Base-by-base conservation (phyloP, 2,888 invertebrate genomes). In the Elegia similella region DNA sequence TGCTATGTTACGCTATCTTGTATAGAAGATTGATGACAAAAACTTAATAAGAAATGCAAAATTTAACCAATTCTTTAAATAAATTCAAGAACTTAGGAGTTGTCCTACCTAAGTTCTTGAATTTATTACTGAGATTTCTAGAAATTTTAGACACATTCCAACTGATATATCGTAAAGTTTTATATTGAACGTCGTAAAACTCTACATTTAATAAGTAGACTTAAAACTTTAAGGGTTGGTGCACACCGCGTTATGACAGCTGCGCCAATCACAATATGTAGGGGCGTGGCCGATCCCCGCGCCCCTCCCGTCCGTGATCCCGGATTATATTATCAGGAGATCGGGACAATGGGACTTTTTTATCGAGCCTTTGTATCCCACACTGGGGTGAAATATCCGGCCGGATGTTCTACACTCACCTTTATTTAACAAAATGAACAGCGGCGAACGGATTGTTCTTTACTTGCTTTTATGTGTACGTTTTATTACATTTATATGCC, bases 231-330 rank as follows among this genome's bases (percentile, higher is more conserved):
- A 78, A 80, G 80, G 81, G 75, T 73, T 69, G 69, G 76, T 71
- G 69, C 75, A 80, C 76, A 82, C 78, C 73, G 76, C 76, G 59
- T 64, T 74, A 76, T 76, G 86, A 88, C 90, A 91, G 91, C 90
- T 90, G 90, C 90, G 76, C 90, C 90, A 91, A 91, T 91, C 91
- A 90, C 91, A 89, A 90, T 89, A 82, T 81, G 79, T 76, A 76
- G 84, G 82, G 91, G 90, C 88, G 89, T 86, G 89, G 82, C 68
- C 63, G 74, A 60, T 67, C 72, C 76, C 77, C 76, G 70, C 75
- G 65, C 69, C 69, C 70, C 74, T 63, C 78, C 80, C 75, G 79
- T 63, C 78, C 76, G 78, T 79, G 85, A 84, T 84, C 83, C 82
- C 75, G 85, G 83, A 88, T 88, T 86, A 87, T 86, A 85, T 86